phyloP scores from a whole-genome alignment of 2,888 invertebrate species.

The Scelioninae gen. 2 region DNA sequence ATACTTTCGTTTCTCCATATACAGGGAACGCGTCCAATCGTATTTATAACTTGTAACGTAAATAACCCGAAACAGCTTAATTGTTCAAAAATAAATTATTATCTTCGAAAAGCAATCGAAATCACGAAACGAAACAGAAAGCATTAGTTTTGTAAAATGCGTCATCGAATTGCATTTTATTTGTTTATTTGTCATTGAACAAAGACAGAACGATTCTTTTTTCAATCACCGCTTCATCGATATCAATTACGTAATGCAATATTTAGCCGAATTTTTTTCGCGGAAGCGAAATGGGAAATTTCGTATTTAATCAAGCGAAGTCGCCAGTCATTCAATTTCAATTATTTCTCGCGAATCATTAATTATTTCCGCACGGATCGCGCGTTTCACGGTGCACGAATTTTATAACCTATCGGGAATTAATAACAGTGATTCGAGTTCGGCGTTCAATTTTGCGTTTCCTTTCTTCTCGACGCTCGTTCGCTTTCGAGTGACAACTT shows the following conservation, averaged over 20 bases:
- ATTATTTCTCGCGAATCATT: conserved; percentile 41
- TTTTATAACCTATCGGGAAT: conserved; percentile 37
- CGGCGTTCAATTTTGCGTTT: conserved; percentile 28
- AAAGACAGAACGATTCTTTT: too few species aligned
- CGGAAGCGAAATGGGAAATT: conserved; percentile 1
- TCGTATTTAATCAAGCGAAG: conserved; percentile 25
- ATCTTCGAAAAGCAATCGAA: too few species aligned
- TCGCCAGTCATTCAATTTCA: conserved; percentile 34
- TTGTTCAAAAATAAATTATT: too few species aligned
- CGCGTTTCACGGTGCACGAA: conserved; percentile 36
- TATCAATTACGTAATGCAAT: conserved; percentile 21
- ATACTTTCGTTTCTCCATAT: too few species aligned
- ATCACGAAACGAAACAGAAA: too few species aligned
- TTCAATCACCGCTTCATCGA: neutral
- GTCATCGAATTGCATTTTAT: too few species aligned
- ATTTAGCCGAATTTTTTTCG: conserved; percentile 13
- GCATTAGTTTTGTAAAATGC: too few species aligned
- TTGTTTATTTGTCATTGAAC: too few species aligned
- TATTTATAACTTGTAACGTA: too few species aligned
- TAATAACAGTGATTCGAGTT: conserved; percentile 24
- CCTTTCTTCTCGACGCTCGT: conserved; percentile 24
- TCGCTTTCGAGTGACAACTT: conserved; percentile 29
- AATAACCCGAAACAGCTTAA: too few species aligned
- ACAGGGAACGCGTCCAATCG: too few species aligned
- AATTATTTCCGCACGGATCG: conserved; percentile 40